A percentile compares a stretch with the other conserved stretches of the same genome.
Evolutionary conservation across 2,888 invertebrate species (phyloP).

Genomic region (Cancer borealis): DNA sequence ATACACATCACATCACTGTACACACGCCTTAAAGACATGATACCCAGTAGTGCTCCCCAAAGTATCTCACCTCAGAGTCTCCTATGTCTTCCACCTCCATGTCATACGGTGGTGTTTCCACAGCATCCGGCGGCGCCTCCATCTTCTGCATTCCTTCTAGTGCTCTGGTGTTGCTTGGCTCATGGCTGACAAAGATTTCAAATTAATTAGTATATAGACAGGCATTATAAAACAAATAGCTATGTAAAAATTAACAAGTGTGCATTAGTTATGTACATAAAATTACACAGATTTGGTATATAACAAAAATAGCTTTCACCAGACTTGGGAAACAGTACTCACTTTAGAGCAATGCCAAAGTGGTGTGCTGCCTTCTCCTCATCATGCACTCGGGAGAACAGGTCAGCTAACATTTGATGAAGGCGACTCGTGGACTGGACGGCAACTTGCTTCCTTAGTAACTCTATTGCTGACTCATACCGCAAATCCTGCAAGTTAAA

Average conservation of each 20-base stretch:
- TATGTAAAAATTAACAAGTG: no score
- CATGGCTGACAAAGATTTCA: constrained; percentile 60
- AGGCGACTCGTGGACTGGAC: constrained; percentile 84
- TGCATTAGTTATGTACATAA: neutral
- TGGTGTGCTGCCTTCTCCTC: constrained; percentile 87
- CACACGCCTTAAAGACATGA: no score
- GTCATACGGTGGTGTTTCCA: constrained; percentile 67
- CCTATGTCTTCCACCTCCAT: constrained; percentile 77
- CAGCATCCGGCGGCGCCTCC: constrained; percentile 68
- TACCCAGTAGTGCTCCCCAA: neutral
- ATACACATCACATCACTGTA: no score
- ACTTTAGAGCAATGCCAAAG: constrained; percentile 85
- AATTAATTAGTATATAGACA: no score
- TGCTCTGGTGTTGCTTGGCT: constrained; percentile 67
- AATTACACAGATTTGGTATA: neutral
- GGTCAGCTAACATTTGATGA: constrained; percentile 86
- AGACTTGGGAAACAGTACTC: constrained; percentile 77
- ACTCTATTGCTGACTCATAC: constrained; percentile 85
- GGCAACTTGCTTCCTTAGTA: constrained; percentile 85
- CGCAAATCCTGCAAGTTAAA: constrained; percentile 82
- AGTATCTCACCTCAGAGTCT: constrained; percentile 74
- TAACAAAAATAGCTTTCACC: neutral
- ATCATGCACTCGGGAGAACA: constrained; percentile 84
- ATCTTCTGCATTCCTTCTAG: constrained; percentile 73
- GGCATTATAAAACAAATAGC: no score